These are phyloP conservation scores for Bacillus rossius DNA, from an alignment of 1,140 invertebrate species.

Conservation along the genomic window DNA sequence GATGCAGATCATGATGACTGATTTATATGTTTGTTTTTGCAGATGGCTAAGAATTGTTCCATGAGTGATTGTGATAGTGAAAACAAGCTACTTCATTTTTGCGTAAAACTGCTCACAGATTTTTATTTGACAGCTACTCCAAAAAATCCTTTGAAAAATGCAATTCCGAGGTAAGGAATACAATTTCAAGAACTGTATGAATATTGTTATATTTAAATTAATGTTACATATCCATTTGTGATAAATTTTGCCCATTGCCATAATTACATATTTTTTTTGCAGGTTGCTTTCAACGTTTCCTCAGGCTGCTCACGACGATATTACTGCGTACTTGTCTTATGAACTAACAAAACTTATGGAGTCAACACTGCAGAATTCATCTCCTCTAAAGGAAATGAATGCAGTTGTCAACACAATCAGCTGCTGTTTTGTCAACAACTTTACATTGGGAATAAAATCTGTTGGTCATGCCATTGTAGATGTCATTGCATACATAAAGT, in stretches of 20 bases:
- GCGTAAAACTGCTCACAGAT: background rate
- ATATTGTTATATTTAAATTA: no score
- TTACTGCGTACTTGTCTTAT: background rate
- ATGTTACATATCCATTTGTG: no score
- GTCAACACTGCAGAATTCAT: no score
- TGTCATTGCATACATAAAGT: background rate
- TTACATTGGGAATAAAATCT: background rate
- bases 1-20: no score
- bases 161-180: background rate
- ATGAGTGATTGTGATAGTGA: background rate
- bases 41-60: conserved; percentile 3
- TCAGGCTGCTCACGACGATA: background rate
- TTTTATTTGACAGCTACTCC: background rate
- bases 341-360: background rate
- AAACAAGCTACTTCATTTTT: background rate
- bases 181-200: no score
- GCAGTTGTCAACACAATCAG: background rate
- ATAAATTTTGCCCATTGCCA: no score
- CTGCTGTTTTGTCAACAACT: conserved; percentile 4
- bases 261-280: no score
- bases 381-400: background rate
- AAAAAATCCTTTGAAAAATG: background rate
- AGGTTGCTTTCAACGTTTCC: background rate
- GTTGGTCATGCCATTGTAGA: no score
- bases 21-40: background rate